Conservation (phyloP, 2,888 invertebrate genomes). For the Pandemis heparana region DNA sequence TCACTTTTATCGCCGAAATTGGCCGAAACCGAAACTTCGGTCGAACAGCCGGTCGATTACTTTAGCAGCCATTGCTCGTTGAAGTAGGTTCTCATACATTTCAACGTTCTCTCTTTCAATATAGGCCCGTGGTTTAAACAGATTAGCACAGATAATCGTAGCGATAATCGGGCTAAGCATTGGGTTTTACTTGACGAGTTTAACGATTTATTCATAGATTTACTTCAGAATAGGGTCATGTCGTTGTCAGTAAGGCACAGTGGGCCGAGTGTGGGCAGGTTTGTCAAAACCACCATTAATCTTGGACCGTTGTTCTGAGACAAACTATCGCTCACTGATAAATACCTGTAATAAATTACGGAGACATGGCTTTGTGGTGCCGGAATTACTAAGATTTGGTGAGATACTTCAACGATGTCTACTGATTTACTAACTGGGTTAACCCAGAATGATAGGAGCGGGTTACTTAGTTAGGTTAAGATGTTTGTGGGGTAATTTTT, state of each 20-base stretch:
- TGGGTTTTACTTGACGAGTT: neutral
- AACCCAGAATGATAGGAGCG: no score
- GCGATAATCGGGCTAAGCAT: neutral
- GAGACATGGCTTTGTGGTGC: conserved; percentile 11
- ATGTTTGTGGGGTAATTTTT: no score
- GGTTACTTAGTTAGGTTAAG: no score
- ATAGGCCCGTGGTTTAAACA: neutral
- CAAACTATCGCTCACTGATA: conserved; percentile 41
- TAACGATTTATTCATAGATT: neutral
- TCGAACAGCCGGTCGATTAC: no score
- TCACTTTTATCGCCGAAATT: no score
- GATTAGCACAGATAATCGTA: neutral
- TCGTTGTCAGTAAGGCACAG: conserved; percentile 29
- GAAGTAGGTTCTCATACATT: no score
- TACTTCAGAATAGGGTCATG: conserved; percentile 9
- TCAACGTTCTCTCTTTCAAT: no score
- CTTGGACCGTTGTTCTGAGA: conserved; percentile 41
- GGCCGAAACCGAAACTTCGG: no score
- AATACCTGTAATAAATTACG: conserved; percentile 35
- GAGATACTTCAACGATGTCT: neutral
- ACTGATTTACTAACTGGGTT: no score
- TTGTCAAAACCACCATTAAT: conserved; percentile 48
- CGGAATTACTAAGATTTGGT: conserved; percentile 17
- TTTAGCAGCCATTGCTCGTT: no score
- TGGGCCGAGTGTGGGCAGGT: conserved; percentile 46